Base-by-base conservation (phyloP, 2,888 invertebrate genomes). In the Cyaniris semiargus region DNA sequence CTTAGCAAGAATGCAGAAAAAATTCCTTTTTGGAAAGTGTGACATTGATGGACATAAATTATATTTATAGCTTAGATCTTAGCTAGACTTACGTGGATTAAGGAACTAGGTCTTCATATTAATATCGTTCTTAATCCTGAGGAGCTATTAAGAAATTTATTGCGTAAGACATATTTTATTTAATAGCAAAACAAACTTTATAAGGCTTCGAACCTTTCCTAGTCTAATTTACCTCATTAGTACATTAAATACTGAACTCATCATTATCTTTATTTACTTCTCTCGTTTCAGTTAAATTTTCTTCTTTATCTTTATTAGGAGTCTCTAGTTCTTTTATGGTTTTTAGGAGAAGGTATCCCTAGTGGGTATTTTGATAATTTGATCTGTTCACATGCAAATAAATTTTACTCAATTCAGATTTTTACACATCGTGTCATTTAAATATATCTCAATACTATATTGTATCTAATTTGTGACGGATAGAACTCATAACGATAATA, bases 81-180 rank as follows among this genome's bases (percentile, higher is more conserved):
- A 13, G 27, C 66, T 6, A 66, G 66, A 27, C 66, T 31, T 66
- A 31, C 21, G 60, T 23, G 66, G 66, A 66, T 66, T 66, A 27
- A 31, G 6, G 0, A 66, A 31, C 27, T 66, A 31, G 66, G 66
- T 66, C 27, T 13, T 60, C 60, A 27, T 31, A 66, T 15, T 27
- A 27, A 66, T 60, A 66, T 15, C 15, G 66, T 13, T 31, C 66
- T 18, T 66, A 66, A 66, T 66, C 66, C 18, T 4, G n/a, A 66
- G 13, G 15, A 66, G 66, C 27, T 66, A 66, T 66, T 27, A 66
- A 66, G 18, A 27, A 66, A 15, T 31, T 66, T 1, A 66, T 66
- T 66, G 31, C 66, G 27, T 66, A 66, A 66, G 66, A 66, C 27
- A 60, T 60, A 27, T 27, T 66, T 66, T 31, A 5, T 27, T 66